Evolutionary conservation across 2,797 vertebrate genomes (phyloP), one percentile per base, ranked within the genome.

Genomic region (Gallirallus australis): DNA sequence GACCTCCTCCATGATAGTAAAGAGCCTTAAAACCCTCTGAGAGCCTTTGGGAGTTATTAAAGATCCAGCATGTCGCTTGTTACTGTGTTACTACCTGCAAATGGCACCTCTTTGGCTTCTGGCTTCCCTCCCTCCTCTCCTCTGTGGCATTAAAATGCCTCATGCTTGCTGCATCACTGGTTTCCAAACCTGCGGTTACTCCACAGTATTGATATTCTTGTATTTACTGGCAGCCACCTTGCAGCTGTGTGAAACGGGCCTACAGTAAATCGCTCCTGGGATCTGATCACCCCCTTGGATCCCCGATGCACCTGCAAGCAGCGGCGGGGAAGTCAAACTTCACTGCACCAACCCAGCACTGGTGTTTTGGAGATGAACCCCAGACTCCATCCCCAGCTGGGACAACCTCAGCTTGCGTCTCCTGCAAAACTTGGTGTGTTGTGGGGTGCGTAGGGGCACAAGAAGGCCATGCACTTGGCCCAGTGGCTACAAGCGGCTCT

Each of bases 11-110:
- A 7, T 0, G 2, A 53, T 45, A 33, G 47, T 66, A 78, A 25
- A 68, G 84, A 78, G 57, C 21, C 83, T 68, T 80, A 78, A 87
- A 87, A 66, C 24, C 37, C 47, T 76, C 52, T 40, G 40, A 52
- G 52, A 6, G 3, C n/a, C 1, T 69, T 78, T 16, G 2, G 76
- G 53, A 91, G 76, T 12, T 75, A 75, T 70, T 45, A 57, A 81
- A n/a, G n/a, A 47, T 89, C 37, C 0, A 3, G 25, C 12, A 11
- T 2, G 25, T 18, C 0, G 0, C 83, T 90, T 0, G 0, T 75
- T 65, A 76, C 35, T 2, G 2, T 6, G 30, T 37, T 48, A 59
- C 69, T 79, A 69, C 88, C 73, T 90, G 90, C 54, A 50, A 89
- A 60, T 2, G 0, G 52, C 71, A 45, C 0, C 0, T 61, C 56